phyloP scores from a whole-genome alignment of 2,797 vertebrate species.

The Xiphophorus birchmanni region DNA sequence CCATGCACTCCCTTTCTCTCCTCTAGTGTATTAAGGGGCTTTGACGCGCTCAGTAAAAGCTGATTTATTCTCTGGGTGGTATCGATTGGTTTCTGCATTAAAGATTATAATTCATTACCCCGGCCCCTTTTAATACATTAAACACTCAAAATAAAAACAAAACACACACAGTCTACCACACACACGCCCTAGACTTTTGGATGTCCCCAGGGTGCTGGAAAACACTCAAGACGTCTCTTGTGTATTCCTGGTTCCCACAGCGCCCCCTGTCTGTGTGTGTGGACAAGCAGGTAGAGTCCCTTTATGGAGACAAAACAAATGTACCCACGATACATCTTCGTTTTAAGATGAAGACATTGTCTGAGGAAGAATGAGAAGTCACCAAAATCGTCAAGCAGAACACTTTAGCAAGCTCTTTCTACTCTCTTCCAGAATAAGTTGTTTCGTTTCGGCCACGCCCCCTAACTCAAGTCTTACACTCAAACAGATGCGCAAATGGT shows the following conservation, averaged over 20 bases:
- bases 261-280: conserved; percentile 38
- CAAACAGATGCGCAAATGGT: too few species aligned
- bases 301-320: neutral
- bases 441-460: too few species aligned
- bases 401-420: neutral
- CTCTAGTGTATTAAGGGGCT: conserved; percentile 85
- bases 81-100: conserved; percentile 88
- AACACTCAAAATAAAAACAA: conserved; percentile 89
- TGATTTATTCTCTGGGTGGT: conserved; percentile 87
- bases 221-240: conserved; percentile 66
- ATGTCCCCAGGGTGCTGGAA: conserved; percentile 61
- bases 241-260: conserved; percentile 38
- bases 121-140: conserved; percentile 87
- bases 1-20: conserved; percentile 70
- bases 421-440: neutral
- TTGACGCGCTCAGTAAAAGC: conserved; percentile 88
- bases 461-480: too few species aligned
- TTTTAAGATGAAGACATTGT: neutral
- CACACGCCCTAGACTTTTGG: conserved; percentile 43
- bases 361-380: neutral
- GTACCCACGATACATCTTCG: neutral
- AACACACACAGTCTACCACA: conserved; percentile 59
- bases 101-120: conserved; percentile 90
- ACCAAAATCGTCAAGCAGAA: neutral
- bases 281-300: conserved; percentile 8